Evolutionary conservation across 2,113 vertebrate species (phyloP), one percentile per base, ranked within the genome.

Genomic region (Dendrocopos noguchii): DNA sequence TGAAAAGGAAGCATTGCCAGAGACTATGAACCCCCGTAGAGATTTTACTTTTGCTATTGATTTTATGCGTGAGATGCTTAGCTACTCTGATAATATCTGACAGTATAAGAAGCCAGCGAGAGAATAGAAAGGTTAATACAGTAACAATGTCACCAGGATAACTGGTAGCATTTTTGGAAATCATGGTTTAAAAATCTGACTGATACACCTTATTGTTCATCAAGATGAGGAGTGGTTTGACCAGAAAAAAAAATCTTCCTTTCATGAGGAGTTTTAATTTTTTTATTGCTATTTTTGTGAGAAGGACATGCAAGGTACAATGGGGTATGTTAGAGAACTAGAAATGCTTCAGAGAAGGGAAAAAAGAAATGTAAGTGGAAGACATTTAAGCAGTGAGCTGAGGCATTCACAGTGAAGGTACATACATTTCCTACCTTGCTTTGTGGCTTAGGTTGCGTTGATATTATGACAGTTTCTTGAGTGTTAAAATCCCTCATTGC

Each of bases 1-100:
- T 53, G 76, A 36, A 87, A 90, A 95, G 80, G 39, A 44, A 95
- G 68, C 73, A 93, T 57, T 94, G 88, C 76, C 88, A 93, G 92
- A 83, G 82, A 85, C 64, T 60, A 84, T 19, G 90, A 95, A 77
- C 60, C 79, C 91, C 90, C 83, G 88, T 17, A 81, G 95, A 93
- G 95, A 93, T 92, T 96, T 92, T 88, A 95, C 88, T 92, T 95
- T 90, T 96, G 94, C 80, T 90, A 87, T 92, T 90, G 95, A 86
- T 94, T 94, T 96, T 94, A 92, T 94, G 92, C 42, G 39, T 88
- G 96, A 95, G 83, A 76, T 78, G 94, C 44, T 92, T 21, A 88
- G 92, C 80, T 84, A 75, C 61, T 84, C 74, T 95, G 83, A 96
- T 90, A 63, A 87, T 12, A 90, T 50, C 73, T 94, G 95, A 93